Evolutionary conservation across 2,797 vertebrate species (phyloP).

Genomic region (Podarcis siculus): DNA sequence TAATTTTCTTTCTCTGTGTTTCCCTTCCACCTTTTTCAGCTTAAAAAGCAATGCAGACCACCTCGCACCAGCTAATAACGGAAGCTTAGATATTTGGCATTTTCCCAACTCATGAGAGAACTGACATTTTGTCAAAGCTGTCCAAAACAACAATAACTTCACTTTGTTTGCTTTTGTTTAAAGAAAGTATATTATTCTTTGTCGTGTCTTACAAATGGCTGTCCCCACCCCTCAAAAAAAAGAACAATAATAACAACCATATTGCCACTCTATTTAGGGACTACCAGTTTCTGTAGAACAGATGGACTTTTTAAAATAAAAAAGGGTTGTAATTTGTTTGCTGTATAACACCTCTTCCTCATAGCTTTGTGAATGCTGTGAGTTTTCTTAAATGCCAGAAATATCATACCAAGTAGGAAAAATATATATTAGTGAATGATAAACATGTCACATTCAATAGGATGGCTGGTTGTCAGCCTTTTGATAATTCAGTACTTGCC

Average conservation of each 20-base stretch:
- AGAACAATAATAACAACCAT: neutral
- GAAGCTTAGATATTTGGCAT: neutral
- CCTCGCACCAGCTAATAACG: neutral
- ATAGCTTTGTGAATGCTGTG: constrained; percentile 2
- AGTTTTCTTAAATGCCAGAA: neutral
- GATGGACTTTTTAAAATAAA: neutral
- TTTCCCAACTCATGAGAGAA: constrained; percentile 2
- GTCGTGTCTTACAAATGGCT: neutral
- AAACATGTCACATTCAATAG: neutral
- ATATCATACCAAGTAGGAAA: neutral
- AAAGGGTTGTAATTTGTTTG: constrained; percentile 4
- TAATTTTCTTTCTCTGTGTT: constrained; percentile 30
- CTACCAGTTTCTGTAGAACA: constrained; percentile 5
- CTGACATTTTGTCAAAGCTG: neutral
- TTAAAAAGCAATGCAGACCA: constrained; percentile 11
- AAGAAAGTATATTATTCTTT: neutral
- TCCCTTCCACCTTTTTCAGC: neutral
- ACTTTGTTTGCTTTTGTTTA: neutral
- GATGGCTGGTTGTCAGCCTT: neutral
- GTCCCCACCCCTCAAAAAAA: neutral
- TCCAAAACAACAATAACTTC: constrained; percentile 12
- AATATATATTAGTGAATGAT: neutral
- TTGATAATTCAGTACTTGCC: neutral
- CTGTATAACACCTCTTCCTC: neutral
- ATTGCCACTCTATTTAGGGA: neutral